Conservation (phyloP, 2,888 invertebrate genomes). For the Eudemis profundana region DNA sequence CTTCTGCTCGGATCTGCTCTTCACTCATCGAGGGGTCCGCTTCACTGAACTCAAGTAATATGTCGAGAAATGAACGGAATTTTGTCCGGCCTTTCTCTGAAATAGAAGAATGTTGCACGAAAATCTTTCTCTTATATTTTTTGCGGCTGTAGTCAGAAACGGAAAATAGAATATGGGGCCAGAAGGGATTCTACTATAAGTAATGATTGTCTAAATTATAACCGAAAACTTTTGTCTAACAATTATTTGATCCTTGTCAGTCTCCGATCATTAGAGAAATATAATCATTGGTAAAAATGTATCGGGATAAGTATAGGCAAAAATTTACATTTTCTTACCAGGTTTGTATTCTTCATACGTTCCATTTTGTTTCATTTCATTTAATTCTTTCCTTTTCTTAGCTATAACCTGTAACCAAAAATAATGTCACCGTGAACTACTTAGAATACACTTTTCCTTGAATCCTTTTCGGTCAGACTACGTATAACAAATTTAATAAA, state of each 20-base stretch:
- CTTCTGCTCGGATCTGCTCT: constrained; percentile 81
- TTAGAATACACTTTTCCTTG: no score
- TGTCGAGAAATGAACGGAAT: constrained; percentile 81
- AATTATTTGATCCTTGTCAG: no score
- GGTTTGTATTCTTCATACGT: not conserved
- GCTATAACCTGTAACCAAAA: constrained; percentile 57
- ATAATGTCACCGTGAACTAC: not conserved
- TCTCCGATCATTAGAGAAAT: no score
- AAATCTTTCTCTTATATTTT: constrained; percentile 8
- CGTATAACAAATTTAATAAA: not conserved
- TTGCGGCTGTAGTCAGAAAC: no score
- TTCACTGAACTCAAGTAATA: constrained; percentile 78
- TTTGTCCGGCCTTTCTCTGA: constrained; percentile 50
- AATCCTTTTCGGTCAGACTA: no score
- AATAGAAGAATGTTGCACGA: not conserved
- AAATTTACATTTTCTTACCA: constrained; percentile 30
- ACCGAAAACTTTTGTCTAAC: no score
- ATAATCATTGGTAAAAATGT: no score
- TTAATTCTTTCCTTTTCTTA: constrained; percentile 54
- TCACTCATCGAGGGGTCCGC: constrained; percentile 72
- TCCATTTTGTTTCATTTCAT: constrained; percentile 47
- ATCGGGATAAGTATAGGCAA: no score
- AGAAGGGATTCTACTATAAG: no score
- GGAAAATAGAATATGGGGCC: no score
- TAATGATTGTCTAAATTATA: no score